Evolutionary conservation across 2,888 invertebrate species (phyloP), one percentile per base, ranked within the genome.

Genomic region (Micoletzkya japonica): DNA sequence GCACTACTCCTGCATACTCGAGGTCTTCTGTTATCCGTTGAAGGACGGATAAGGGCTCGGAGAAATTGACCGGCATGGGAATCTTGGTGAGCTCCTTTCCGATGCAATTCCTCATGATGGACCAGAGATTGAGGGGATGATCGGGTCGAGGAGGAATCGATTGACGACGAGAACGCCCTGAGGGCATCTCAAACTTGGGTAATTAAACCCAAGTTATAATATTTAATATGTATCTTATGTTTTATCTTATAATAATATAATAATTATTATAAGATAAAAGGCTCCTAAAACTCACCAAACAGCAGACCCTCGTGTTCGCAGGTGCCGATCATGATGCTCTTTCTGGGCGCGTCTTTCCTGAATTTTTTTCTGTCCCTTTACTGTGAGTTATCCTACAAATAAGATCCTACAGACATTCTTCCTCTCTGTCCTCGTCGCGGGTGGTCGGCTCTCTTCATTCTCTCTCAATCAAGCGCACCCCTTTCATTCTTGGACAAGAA

Each of bases 51-150:
- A 99, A 89, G 32, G 98, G 98, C 88, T 98, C 98, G 86, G 94
- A 96, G 88, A 99, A 99, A 89, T 85, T 84, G 78, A 90, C 97
- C 54, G 98, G 98, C 92, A 98, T 97, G 14, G 98, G 98, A 82
- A 98, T 99, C 89, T 97, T 98, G 32, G 95, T 93, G 75, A 99
- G 89, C 87, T 98, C 98, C 88, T 97, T 97, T 86, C 97, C 97
- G 86, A 98, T 97, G 87, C 97, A 98, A 87, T 98, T 99, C 87
- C 97, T 97, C 95, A 98, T 96, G 83, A 99, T 96, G 81, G 94
- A 94, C 98, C 98, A 98, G 64, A 98, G 89, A 86, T 93, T 97
- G 52, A 98, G 90, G 70, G 95, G 95, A 88, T 93, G 68, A 66
- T 83, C 77, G 59, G 95, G 95, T 87, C 94, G 93, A 78, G 94